Conservation (phyloP, 1,140 invertebrate species). For the Leguminivora glycinivorella region DNA sequence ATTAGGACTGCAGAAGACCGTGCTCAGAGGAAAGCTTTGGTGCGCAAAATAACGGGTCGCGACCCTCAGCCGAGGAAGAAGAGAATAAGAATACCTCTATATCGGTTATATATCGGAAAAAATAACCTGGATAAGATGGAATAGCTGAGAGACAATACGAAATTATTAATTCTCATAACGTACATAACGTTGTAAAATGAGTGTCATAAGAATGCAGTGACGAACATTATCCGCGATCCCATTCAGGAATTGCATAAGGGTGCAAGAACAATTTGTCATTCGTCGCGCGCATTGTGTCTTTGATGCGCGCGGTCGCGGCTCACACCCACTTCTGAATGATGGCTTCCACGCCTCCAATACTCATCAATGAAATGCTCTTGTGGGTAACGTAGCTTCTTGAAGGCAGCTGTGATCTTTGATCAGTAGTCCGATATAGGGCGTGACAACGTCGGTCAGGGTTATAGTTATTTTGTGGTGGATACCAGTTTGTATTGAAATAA, state of each 20-base stretch:
- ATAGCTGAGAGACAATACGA: too few relatives aligned
- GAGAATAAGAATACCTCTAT: too few relatives aligned
- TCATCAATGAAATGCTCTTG: background rate
- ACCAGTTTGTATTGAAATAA: too few relatives aligned
- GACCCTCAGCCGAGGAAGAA: too few relatives aligned
- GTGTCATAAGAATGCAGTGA: background rate
- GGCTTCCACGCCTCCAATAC: constrained; percentile 46
- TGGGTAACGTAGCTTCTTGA: background rate
- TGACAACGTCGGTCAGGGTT: background rate
- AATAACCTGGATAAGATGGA: too few relatives aligned
- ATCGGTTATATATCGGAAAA: too few relatives aligned
- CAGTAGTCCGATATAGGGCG: background rate
- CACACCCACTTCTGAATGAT: constrained; percentile 58
- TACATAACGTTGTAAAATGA: too few relatives aligned
- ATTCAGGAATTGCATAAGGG: background rate
- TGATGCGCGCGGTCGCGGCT: constrained; percentile 38
- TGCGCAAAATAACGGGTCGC: too few relatives aligned
- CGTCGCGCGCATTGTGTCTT: constrained; percentile 5
- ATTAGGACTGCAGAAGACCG: too few relatives aligned
- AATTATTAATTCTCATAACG: too few relatives aligned
- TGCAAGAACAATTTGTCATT: constrained; percentile 6
- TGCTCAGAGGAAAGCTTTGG: too few relatives aligned
- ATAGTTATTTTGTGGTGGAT: too few relatives aligned
- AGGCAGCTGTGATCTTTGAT: background rate
- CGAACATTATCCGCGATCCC: background rate